Conservation (phyloP, 2,888 invertebrate genomes). For the Malthinus flaveolus region DNA sequence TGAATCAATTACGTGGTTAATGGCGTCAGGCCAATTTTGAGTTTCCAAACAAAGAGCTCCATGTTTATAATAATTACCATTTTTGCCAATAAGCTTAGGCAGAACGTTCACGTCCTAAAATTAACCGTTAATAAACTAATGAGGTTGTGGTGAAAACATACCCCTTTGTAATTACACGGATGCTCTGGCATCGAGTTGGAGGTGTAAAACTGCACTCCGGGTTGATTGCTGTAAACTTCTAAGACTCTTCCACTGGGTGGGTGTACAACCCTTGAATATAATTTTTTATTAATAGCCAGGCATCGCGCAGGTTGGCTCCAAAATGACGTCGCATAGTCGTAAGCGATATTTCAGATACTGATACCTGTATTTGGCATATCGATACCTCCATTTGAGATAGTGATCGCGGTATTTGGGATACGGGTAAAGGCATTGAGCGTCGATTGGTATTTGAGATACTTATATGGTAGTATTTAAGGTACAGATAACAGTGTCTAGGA, state of each 20-base stretch:
- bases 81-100: conserved; percentile 66
- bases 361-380: no score
- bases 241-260: conserved; percentile 72
- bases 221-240: conserved; percentile 83
- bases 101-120: conserved; percentile 27
- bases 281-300: not conserved
- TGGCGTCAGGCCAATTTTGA: conserved; percentile 90
- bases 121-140: not conserved
- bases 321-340: not conserved
- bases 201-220: conserved; percentile 90
- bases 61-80: conserved; percentile 72
- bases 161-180: conserved; percentile 39
- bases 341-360: not conserved
- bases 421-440: no score
- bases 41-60: conserved; percentile 88
- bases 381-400: no score
- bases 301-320: conserved; percentile 4
- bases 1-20: conserved; percentile 70
- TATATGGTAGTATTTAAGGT: no score
- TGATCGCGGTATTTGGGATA: no score
- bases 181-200: conserved; percentile 71
- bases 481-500: no score
- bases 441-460: no score
- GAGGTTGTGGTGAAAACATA: not conserved
- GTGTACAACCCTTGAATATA: conserved; percentile 62